Evolutionary conservation across 2,113 vertebrate species (phyloP).

Genomic region (Lamprologus ornatipinnis): DNA sequence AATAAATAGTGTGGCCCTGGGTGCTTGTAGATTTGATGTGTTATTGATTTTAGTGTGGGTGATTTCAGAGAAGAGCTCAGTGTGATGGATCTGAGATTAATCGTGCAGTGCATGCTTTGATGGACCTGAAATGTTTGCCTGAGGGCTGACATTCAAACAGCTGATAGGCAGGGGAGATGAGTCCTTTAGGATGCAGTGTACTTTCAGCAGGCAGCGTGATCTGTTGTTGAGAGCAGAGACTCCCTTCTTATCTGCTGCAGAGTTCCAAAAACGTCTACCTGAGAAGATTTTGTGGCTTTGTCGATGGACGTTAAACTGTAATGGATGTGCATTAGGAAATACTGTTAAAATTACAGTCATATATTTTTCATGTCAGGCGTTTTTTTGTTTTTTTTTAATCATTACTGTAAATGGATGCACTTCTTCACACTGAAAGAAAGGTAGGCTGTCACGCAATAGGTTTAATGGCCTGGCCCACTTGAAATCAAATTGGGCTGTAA

Average conservation of each 20-base stretch:
- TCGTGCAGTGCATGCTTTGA: neutral
- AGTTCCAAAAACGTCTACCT: neutral
- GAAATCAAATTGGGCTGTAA: neutral
- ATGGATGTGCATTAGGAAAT: neutral
- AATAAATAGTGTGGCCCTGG: neutral
- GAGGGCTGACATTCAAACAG: neutral
- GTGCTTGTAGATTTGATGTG: neutral
- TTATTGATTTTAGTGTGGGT: neutral
- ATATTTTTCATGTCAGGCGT: neutral
- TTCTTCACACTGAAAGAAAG: neutral
- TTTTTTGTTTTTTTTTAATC: neutral
- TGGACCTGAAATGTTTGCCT: neutral
- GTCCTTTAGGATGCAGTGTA: neutral
- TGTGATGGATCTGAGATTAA: neutral
- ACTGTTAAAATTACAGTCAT: neutral
- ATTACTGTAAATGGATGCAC: neutral
- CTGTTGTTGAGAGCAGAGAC: neutral
- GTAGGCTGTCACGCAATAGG: neutral
- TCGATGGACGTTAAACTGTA: neutral
- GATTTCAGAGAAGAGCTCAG: neutral
- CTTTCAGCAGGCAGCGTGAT: neutral
- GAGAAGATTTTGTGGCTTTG: neutral
- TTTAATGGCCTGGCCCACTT: neutral
- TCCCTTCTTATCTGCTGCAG: neutral
- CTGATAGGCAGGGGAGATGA: neutral